Evolutionary conservation across 2,888 invertebrate genomes (phyloP), one percentile per base, ranked within the genome.

Genomic region (Odontocolon sp.): DNA sequence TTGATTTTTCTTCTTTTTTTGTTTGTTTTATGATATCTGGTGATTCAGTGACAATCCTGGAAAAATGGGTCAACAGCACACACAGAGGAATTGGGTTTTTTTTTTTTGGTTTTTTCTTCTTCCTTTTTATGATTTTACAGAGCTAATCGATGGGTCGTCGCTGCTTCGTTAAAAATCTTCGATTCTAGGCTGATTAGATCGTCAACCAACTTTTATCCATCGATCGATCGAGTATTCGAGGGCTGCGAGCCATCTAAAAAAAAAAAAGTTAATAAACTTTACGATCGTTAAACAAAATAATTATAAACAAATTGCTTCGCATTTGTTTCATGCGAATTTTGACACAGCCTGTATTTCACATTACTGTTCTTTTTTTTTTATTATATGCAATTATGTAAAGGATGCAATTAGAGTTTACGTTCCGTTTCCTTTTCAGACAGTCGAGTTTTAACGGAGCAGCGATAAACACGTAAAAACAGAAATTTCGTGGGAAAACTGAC

Each of bases 151-250:
- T 84, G 76, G 78, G 77, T 78, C 50, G 80, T 81, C 76, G 83
- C 78, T 76, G 78, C 72, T 81, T 81, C 80, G 74, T 82, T 71
- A 68, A 80, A n/a, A n/a, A 80, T 78, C 75, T 71, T 82, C 78
- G 73, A 66, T 80, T 82, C 77, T 69, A 67, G 72, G 80, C 77
- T 81, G 78, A 76, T 57, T 67, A 67, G 78, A 79, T 73, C 81
- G 85, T 93, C 93, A 94, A 92, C 94, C 94, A 85, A 95, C 95
- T 91, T 95, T 96, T 92, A 96, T 94, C 96, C 98, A 98, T 84
- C 97, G 94, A 91, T 98, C 97, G 91, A 98, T 98, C 73, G 98
- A 97, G 90, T 97, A 98, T 91, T 98, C 98, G 88, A 98, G 91
- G 76, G 97, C 97, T 78, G 97, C 96, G 90, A 98, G 93, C 98